Conservation (phyloP, 2,797 vertebrate genomes). For the Rachycentron canadum region DNA sequence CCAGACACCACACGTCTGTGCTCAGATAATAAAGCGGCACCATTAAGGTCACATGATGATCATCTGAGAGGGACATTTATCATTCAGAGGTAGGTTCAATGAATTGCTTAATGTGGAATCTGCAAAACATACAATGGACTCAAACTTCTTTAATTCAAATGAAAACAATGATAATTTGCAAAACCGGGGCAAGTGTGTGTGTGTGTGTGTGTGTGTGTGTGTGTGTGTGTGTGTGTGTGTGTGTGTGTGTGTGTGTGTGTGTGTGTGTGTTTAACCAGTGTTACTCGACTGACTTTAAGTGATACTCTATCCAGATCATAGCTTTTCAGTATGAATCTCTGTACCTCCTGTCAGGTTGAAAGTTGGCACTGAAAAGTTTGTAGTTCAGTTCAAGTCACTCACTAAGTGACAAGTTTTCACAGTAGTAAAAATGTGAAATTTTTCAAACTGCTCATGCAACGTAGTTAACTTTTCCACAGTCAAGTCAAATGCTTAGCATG, state of each 20-base stretch:
- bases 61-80: not conserved
- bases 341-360: slow-evolving; percentile 1
- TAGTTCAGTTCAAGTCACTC: slow-evolving; percentile 20
- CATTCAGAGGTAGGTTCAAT: not conserved
- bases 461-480: slow-evolving; percentile 12
- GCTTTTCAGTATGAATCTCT: not conserved
- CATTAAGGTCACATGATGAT: not conserved
- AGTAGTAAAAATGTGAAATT: slow-evolving; percentile 10
- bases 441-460: slow-evolving; percentile 22
- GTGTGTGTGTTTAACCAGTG: not conserved
- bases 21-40: slow-evolving; percentile 13
- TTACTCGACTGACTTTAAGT: slow-evolving; percentile 5
- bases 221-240: not conserved
- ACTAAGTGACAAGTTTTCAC: slow-evolving; percentile 33
- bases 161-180: not conserved
- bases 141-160: not conserved
- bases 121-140: not conserved
- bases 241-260: not conserved
- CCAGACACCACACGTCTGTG: not conserved
- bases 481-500: not conserved
- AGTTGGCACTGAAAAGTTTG: slow-evolving; percentile 5
- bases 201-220: slow-evolving; percentile 8
- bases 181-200: slow-evolving; percentile 15
- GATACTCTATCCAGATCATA: not conserved
- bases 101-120: not conserved